These are phyloP conservation scores for Eulithis prunata DNA, from an alignment of 2,888 invertebrate species.

Conservation along the genomic window DNA sequence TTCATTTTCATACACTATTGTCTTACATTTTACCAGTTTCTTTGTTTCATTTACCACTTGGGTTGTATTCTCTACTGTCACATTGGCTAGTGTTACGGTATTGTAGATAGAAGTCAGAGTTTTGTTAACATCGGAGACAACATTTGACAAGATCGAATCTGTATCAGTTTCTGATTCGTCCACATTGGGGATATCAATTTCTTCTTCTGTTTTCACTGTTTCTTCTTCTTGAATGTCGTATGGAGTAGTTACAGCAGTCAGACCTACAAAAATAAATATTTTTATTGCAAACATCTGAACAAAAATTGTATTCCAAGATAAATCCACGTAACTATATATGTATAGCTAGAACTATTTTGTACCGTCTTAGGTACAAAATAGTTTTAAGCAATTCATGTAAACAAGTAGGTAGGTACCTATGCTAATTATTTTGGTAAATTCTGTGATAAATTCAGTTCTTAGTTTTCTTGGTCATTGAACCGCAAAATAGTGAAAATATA, in stretches of 20 bases:
- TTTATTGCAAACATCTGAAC: neutral
- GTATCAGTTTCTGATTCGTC: slow-evolving; percentile 63
- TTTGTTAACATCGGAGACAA: slow-evolving; percentile 77
- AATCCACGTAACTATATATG: too few relatives aligned
- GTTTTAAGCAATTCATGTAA: too few relatives aligned
- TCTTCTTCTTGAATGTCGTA: slow-evolving; percentile 71
- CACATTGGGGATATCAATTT: slow-evolving; percentile 68
- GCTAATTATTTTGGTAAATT: neutral
- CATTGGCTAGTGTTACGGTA: slow-evolving; percentile 73
- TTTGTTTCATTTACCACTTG: slow-evolving; percentile 69
- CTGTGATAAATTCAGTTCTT: too few relatives aligned
- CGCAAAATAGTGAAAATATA: slow-evolving; percentile 8
- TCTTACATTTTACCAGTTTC: slow-evolving; percentile 75
- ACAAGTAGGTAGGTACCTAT: slow-evolving; percentile 3
- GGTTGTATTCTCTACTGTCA: slow-evolving; percentile 70
- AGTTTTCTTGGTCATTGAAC: slow-evolving; percentile 22
- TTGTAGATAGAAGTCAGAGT: slow-evolving; percentile 75
- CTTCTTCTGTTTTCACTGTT: slow-evolving; percentile 53
- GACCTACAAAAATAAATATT: slow-evolving; percentile 48
- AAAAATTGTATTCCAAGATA: too few relatives aligned
- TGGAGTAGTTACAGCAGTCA: slow-evolving; percentile 54
- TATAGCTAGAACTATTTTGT: too few relatives aligned
- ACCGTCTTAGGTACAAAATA: too few relatives aligned
- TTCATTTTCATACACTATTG: slow-evolving; percentile 68
- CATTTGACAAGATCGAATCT: slow-evolving; percentile 74